Base-by-base conservation (phyloP, 2,888 invertebrate species). In the Daptonema setosum region DNA sequence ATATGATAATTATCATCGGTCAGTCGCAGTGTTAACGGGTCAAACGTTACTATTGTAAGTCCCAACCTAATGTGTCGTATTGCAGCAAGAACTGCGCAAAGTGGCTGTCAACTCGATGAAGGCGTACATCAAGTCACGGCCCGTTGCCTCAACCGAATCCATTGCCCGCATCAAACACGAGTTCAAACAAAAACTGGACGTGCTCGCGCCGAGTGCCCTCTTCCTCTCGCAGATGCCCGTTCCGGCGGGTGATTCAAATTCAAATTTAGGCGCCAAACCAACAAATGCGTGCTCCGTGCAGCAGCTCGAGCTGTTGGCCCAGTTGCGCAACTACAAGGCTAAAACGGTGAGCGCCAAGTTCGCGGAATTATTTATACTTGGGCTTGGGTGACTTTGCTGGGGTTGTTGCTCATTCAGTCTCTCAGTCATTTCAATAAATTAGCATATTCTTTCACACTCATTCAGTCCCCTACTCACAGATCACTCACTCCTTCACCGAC, bases 31-130 rank as follows among this genome's bases (percentile, higher is more conserved):
- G n/a, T n/a, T n/a, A n/a, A n/a, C n/a, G n/a, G n/a, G n/a, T n/a
- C n/a, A n/a, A n/a, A n/a, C n/a, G n/a, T n/a, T n/a, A n/a, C n/a
- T n/a, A n/a, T n/a, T n/a, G n/a, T n/a, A n/a, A n/a, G n/a, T n/a
- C n/a, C n/a, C n/a, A n/a, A n/a, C n/a, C n/a, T n/a, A n/a, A n/a
- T n/a, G n/a, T n/a, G n/a, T n/a, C n/a, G n/a, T n/a, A 17, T 35
- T 35, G 35, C 35, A 35, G 50, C 25, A 26, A 3, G 50, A 79
- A 60, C 77, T 81, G 67, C 74, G 77, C 64, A 79, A 82, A 61
- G 85, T 85, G 0, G 81, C 85, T 60, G 79, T 78, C 45, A 93
- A 93, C 69, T 93, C 85, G 0, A 88, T 87, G 76, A 82, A 83
- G 68, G 85, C 90, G 63, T 97, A 95, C 73, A 68, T 85, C 1